Percentiles rank a stretch among this genome's conserved stretches.
Evolutionary conservation across 2,797 vertebrate species (phyloP).

Genomic region (Micrastur ruficollis): DNA sequence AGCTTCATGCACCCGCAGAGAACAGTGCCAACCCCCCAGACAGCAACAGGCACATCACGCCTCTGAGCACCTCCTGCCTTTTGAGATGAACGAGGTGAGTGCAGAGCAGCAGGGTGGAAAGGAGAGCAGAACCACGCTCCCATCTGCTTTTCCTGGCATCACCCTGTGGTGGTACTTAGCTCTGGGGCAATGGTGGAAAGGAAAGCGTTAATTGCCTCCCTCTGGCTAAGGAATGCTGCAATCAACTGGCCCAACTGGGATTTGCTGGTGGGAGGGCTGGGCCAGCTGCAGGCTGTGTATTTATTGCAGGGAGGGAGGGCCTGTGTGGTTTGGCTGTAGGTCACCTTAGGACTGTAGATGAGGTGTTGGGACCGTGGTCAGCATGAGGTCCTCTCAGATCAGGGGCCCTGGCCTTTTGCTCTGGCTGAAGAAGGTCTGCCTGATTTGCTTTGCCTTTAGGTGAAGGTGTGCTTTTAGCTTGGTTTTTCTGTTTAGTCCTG

Average conservation of each 20-base stretch:
- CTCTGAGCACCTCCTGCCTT: not conserved
- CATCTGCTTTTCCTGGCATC: not conserved
- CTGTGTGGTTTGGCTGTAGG: accelerated
- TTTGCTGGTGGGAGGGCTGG: not conserved
- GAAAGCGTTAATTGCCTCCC: not conserved
- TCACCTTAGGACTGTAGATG: not conserved
- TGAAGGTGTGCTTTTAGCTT: not conserved
- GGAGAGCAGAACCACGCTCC: accelerated
- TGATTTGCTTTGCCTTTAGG: not conserved
- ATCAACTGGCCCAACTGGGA: not conserved
- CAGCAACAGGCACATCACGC: not conserved
- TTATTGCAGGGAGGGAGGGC: not conserved
- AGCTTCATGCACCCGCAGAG: not conserved
- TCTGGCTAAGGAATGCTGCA: not conserved
- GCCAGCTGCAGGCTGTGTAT: not conserved
- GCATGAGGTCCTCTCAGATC: accelerated
- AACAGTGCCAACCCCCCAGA: not conserved
- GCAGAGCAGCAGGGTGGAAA: not conserved
- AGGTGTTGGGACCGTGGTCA: accelerated
- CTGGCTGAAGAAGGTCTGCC: not conserved
- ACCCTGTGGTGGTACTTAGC: accelerated
- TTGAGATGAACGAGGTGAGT: accelerated
- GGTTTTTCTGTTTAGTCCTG: not conserved
- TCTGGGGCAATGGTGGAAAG: accelerated
- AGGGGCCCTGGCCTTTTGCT: not conserved